Base-by-base conservation (phyloP, 2,888 invertebrate genomes). In the Campoletis raptor region DNA sequence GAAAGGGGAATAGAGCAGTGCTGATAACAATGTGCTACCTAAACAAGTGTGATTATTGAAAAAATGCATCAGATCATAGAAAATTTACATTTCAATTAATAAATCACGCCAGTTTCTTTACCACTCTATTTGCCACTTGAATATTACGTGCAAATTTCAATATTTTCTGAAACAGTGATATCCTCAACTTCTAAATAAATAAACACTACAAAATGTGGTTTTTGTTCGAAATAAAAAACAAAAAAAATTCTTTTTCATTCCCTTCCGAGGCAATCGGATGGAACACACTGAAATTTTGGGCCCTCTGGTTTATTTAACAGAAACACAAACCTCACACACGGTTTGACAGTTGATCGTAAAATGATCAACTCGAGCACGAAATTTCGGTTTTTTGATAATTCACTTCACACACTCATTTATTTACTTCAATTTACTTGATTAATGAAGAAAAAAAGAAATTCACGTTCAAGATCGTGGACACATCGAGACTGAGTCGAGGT, bases 391-490 rank as follows among this genome's bases (percentile, higher is more conserved):
- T 77, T 77, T 36, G 42, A 15, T 61, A 12, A 61, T 30, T 30
- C 61, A 61, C 30, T 61, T 30, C 61, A 61, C 61, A 30, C 5
- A 30, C 15, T 10, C 12, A 30, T 61, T 37, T 12, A 7, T 57
- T 48, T 9, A 40, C 15, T 30, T 48, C 0, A 37, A 24, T 64
- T 40, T 21, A n/a, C 42, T 21, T 18, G 40, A 42, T 18, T 52
- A 78, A 40, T 67, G 6, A 73, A 42, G 10, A 36, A 64, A 73
- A 72, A 40, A 24, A 48, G 7, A 73, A 40, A 45, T 69, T 74
- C 83, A 81, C 67, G 78, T 84, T 86, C 81, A 81, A 83, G 84
- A 80, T 80, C 80, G 70, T 12, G 66, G 52, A 77, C 45, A 77
- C 57, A 77, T 45, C 69, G 64, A 72, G 76, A 52, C 74, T 42